Conservation (phyloP, 2,797 vertebrate genomes). For the Sebastes nivosus region DNA sequence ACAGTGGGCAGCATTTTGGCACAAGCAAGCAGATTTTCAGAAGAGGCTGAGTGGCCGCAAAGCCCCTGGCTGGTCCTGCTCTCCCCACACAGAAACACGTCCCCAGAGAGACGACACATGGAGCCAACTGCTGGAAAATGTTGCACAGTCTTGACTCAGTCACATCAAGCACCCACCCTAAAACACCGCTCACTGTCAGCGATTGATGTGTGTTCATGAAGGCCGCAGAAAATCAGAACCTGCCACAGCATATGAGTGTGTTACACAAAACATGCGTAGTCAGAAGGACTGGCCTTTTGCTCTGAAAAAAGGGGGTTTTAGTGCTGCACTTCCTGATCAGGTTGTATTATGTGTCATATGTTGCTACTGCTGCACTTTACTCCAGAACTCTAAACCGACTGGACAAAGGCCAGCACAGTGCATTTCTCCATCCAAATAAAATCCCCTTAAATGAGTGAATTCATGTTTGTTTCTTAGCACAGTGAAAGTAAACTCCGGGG, state of each 20-base stretch:
- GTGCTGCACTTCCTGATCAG: not conserved
- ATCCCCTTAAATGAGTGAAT: slow-evolving; percentile 51
- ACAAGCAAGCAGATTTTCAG: slow-evolving; percentile 1
- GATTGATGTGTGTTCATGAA: slow-evolving; percentile 47
- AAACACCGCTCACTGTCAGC: slow-evolving; percentile 50
- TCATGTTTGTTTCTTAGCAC: slow-evolving; percentile 57
- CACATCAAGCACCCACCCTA: slow-evolving; percentile 51
- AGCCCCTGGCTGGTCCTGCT: not conserved
- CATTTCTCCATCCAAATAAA: slow-evolving; percentile 46
- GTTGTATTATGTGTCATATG: slow-evolving; percentile 11
- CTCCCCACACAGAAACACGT: slow-evolving; percentile 25
- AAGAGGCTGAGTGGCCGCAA: not conserved
- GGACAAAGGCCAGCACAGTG: slow-evolving; percentile 44
- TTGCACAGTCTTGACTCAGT: slow-evolving; percentile 51
- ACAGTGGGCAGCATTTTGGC: slow-evolving; percentile 27
- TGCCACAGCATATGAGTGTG: slow-evolving; percentile 50
- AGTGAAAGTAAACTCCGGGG: slow-evolving; percentile 56
- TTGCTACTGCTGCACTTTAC: slow-evolving; percentile 25
- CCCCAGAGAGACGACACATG: slow-evolving; percentile 30
- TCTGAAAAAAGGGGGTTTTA: slow-evolving; percentile 19
- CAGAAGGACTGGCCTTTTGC: slow-evolving; percentile 25
- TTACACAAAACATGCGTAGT: slow-evolving; percentile 57
- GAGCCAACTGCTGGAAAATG: slow-evolving; percentile 57
- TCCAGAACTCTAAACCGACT: slow-evolving; percentile 18
- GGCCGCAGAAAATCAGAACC: slow-evolving; percentile 42